A percentile compares a stretch with the other conserved stretches of the same genome.
phyloP scores from a whole-genome alignment of 2,113 vertebrate genomes.

The pig (Sus scrofa) region DNA sequence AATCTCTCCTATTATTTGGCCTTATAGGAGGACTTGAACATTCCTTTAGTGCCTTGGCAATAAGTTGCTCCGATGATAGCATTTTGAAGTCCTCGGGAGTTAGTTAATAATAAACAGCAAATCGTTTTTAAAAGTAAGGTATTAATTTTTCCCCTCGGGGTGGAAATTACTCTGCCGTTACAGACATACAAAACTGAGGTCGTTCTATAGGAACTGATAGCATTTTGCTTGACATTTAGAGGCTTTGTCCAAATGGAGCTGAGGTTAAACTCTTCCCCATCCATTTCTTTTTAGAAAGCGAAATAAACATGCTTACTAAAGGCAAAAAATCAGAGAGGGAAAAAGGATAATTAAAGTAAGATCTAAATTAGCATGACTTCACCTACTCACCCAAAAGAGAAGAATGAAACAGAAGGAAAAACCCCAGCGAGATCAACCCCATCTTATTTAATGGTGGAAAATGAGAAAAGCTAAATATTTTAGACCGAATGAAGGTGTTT shows the following conservation, averaged over 20 bases:
- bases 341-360: not conserved
- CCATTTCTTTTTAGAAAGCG: conserved; percentile 43
- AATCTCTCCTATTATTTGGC: conserved; percentile 58
- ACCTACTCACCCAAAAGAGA: not conserved
- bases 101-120: conserved; percentile 46
- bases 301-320: not conserved
- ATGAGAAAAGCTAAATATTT: conserved; percentile 42
- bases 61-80: conserved; percentile 68
- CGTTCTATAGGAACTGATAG: not conserved
- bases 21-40: conserved; percentile 47
- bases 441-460: not conserved
- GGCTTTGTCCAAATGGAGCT: not conserved
- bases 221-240: not conserved
- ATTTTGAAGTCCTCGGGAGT: conserved; percentile 56
- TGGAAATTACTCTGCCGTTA: not conserved
- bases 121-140: conserved; percentile 28
- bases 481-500: conserved; percentile 52
- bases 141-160: not conserved
- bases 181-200: too few species aligned
- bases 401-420: not conserved
- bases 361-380: not conserved
- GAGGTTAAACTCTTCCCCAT: not conserved
- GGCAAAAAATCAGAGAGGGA: too few species aligned
- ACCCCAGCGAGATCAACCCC: not conserved
- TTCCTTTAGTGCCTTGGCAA: conserved; percentile 63